phyloP scores from a whole-genome alignment of 2,113 vertebrate species.

The Vulpes ferrilata region DNA sequence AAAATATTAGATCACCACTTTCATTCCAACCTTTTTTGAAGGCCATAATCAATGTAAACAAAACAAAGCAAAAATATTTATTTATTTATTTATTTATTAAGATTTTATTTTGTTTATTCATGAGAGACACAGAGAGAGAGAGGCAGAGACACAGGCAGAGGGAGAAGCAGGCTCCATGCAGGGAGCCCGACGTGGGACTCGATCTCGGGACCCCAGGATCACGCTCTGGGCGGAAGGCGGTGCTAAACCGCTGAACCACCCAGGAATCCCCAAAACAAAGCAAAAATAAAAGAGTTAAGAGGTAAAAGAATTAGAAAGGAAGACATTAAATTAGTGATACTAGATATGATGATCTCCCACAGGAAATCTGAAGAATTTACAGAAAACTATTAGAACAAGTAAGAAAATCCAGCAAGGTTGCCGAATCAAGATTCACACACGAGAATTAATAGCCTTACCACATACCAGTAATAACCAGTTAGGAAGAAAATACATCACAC shows the following conservation, averaged over 20 bases:
- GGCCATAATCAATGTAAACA: not conserved
- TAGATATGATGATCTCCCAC: not conserved
- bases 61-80: not conserved
- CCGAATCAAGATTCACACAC: not conserved
- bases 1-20: not conserved
- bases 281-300: not conserved
- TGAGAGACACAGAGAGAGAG: no score
- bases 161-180: no score
- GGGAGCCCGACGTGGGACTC: no score
- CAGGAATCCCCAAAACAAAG: not conserved
- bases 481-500: not conserved
- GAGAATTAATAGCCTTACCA: not conserved
- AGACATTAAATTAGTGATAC: not conserved
- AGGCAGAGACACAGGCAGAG: no score
- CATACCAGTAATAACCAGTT: not conserved
- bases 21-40: not conserved
- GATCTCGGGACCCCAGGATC: no score
- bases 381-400: constrained; percentile 19
- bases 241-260: no score
- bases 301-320: constrained; percentile 12
- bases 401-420: constrained; percentile 14
- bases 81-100: no score
- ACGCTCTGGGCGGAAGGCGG: no score
- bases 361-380: constrained; percentile 29
- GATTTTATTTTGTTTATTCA: no score